Evolutionary conservation across 2,113 vertebrate genomes (phyloP), one percentile per base, ranked within the genome.

Genomic region (Noctilio leporinus): DNA sequence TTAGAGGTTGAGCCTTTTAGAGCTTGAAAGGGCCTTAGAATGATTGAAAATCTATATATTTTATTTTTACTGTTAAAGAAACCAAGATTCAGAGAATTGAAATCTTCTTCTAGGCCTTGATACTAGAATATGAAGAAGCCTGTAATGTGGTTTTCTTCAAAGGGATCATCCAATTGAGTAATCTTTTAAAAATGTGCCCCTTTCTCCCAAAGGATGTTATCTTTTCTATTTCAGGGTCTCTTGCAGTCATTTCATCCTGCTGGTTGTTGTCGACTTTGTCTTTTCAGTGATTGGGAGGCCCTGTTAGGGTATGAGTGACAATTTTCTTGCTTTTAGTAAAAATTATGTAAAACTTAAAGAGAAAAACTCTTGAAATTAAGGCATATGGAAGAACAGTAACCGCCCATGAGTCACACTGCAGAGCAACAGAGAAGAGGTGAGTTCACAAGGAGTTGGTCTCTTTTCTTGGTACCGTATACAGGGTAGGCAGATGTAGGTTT

Each of bases 301-400:
- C 35, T 73, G 26, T 69, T 87, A 78, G 57, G 19, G 28, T 83
- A 49, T 92, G 28, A 40, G 59, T 94, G 65, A 45, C 65, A 92
- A 49, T 81, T 84, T 81, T 59, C 70, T 92, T 92, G 51, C 43
- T 78, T 92, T 90, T 84, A 91, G 45, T 94, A 76, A 84, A 96
- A 90, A 49, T 89, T 86, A 64, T 45, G 4, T 89, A 43, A 67
- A 76, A 55, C 82, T 82, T 87, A 82, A 82, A 92, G 70, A 90
- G 24, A 84, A 88, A 96, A 78, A 10, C 38, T 80, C 47, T 83
- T 89, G 55, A 93, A 92, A 72, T 76, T 82, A 62, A 94, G 64
- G 38, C 26, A 6, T 47, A 3, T 70, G 65, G 65, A 43, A 40
- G n/a, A 81, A 17, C 10, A 67, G 35, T 75, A 67, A 51, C 10